Evolutionary conservation across 2,113 vertebrate genomes (phyloP), one percentile per base, ranked within the genome.

Genomic region (Rhombomys opimus): DNA sequence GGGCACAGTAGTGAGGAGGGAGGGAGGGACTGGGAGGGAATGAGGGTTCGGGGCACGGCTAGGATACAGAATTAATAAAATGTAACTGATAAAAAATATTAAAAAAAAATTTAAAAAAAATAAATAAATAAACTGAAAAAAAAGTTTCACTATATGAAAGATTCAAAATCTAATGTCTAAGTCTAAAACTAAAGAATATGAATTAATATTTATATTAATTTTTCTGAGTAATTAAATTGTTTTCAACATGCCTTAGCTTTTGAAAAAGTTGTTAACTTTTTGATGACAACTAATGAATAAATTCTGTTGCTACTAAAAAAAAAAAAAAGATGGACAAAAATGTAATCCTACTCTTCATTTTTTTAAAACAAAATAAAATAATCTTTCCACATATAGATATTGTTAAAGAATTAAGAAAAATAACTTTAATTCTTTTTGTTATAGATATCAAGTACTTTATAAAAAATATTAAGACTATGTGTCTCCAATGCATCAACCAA

Each of bases 81-180:
- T n/a, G n/a, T n/a, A n/a, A n/a, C n/a, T n/a, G n/a, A n/a, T n/a
- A n/a, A n/a, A n/a, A n/a, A n/a, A n/a, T n/a, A n/a, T n/a, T n/a
- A n/a, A n/a, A n/a, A n/a, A n/a, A n/a, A n/a, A n/a, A n/a, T n/a
- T n/a, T n/a, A n/a, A n/a, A n/a, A n/a, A n/a, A n/a, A n/a, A n/a
- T n/a, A n/a, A n/a, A n/a, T n/a, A n/a, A n/a, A n/a, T n/a, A n/a
- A n/a, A n/a, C n/a, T n/a, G n/a, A n/a, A n/a, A n/a, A n/a, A 67
- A 95, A 92, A 73, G 4, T 82, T 94, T 91, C 50, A 85, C 13
- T 32, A 59, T 75, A 87, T 81, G 10, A 87, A 94, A 87, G 52
- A 96, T 20, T 75, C 87, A 96, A 78, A 93, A 89, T 67, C 46
- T 95, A 96, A 73, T 11, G 27, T 91, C 86, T 94, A 52, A 91